Evolutionary conservation across 2,797 vertebrate genomes (phyloP).

Genomic region (Alca torda): DNA sequence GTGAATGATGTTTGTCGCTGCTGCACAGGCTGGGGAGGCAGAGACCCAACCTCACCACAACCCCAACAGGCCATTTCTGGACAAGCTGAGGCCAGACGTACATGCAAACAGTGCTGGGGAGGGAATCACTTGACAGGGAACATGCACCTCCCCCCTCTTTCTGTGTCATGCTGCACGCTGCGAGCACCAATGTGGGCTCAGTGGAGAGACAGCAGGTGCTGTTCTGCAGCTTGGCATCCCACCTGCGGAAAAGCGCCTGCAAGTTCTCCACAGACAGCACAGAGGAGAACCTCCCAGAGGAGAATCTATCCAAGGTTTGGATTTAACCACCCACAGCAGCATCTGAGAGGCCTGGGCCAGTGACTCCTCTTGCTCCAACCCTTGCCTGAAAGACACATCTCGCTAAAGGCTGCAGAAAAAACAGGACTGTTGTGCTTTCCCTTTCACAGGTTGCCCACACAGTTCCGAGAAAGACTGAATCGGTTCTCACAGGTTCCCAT

Average conservation of each 20-base stretch:
- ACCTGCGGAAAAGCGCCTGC: not conserved
- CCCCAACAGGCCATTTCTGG: not conserved
- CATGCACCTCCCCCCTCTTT: not conserved
- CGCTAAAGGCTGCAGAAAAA: not conserved
- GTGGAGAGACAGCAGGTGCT: not conserved
- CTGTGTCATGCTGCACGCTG: not conserved
- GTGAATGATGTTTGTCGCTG: not conserved
- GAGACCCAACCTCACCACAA: not conserved
- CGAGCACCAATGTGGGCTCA: not conserved
- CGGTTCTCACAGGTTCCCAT: no score
- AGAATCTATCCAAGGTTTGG: not conserved
- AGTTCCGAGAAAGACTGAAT: no score
- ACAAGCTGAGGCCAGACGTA: not conserved
- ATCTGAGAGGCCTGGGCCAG: not conserved
- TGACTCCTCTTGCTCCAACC: no score
- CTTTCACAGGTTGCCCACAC: no score
- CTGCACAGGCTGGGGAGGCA: not conserved
- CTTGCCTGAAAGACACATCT: no score
- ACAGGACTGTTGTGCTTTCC: no score
- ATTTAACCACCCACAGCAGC: not conserved
- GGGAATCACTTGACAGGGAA: not conserved
- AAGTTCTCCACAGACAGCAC: not conserved
- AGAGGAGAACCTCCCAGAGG: not conserved
- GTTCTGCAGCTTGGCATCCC: not conserved
- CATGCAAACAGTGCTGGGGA: not conserved